These are phyloP conservation scores for Diadromus collaris DNA, from an alignment of 2,888 invertebrate species.

Conservation along the genomic window DNA sequence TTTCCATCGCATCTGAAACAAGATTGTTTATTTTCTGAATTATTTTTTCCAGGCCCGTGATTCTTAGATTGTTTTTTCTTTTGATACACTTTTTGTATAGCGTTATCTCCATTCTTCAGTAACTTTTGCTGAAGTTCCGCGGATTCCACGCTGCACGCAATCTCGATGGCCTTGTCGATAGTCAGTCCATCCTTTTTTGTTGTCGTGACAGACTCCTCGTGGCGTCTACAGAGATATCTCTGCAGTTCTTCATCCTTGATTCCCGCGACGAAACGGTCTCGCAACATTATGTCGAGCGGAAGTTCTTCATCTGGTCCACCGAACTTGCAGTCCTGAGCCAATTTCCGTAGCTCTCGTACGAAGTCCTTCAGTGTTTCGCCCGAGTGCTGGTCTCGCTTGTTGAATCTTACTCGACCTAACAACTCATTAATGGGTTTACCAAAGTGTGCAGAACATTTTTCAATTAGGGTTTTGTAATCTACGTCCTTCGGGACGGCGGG, in stretches of 20 bases:
- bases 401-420: slow-evolving; percentile 24
- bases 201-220: slow-evolving; percentile 20
- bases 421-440: slow-evolving; percentile 34
- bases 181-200: slow-evolving; percentile 33
- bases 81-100: background rate
- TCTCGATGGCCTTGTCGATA: slow-evolving; percentile 33
- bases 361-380: slow-evolving; percentile 32
- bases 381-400: slow-evolving; percentile 33
- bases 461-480: slow-evolving; percentile 12
- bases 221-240: slow-evolving; percentile 37
- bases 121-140: slow-evolving; percentile 32
- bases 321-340: slow-evolving; percentile 38
- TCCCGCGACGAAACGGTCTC: slow-evolving; percentile 42
- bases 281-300: slow-evolving; percentile 38
- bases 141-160: slow-evolving; percentile 24
- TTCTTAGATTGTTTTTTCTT: background rate
- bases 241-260: slow-evolving; percentile 35
- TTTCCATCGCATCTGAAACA: slow-evolving; percentile 33
- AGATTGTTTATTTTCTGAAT: background rate
- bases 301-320: slow-evolving; percentile 4
- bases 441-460: slow-evolving; percentile 38
- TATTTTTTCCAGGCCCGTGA: background rate
- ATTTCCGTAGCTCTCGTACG: slow-evolving; percentile 24
- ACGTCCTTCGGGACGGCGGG: slow-evolving; percentile 28
- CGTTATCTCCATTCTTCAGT: slow-evolving; percentile 12